Base-by-base conservation (phyloP, 2,888 invertebrate genomes). In the Agrotis puta region DNA sequence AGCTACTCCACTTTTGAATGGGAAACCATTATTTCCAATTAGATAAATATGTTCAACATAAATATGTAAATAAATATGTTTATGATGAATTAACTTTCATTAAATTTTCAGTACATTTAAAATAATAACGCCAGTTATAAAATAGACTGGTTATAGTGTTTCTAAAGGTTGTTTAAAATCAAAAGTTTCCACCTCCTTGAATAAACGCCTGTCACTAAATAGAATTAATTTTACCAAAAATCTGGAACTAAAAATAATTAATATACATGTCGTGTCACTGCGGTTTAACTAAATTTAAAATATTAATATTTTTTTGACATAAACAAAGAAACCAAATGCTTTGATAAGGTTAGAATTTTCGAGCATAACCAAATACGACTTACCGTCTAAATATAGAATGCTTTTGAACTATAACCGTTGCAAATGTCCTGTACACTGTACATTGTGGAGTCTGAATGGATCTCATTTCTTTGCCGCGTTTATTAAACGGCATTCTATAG, bases 381-480 rank as follows among this genome's bases (percentile, higher is more conserved):
- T 50, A 45, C 45, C 48, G 45, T 66, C 56, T 82, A 63, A 78
- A 82, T 81, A 82, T 82, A 78, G 78, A 79, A 78, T 61, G 58
- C 66, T 33, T 68, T 61, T 62, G 18, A 79, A 68, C 70, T 74
- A 57, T 72, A 63, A 68, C 48, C 66, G 33, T 50, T 63, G 66
- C 48, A 66, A 77, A 73, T 65, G 62, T 53, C 56, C 51, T 58
- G 68, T n/a, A 43, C 56, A 45, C 58, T 64, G 57, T 69, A 69
- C 82, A 81, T 69, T 64, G 77, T 74, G 64, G 66, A 11, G 11
- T 64, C 56, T 76, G 59, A 77, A 71, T 77, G 53, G 58, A 66
- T 70, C 66, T 74, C 59, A 70, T 83, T 83, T 71, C 66, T 51
- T 53, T 43, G 50, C 39, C 48, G 48, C 64, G 50, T 54, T 76